Percentiles rank a stretch among this genome's conserved stretches.
These are phyloP conservation scores for Periparus ater DNA, from an alignment of 2,797 vertebrate species.

Conservation along the genomic window DNA sequence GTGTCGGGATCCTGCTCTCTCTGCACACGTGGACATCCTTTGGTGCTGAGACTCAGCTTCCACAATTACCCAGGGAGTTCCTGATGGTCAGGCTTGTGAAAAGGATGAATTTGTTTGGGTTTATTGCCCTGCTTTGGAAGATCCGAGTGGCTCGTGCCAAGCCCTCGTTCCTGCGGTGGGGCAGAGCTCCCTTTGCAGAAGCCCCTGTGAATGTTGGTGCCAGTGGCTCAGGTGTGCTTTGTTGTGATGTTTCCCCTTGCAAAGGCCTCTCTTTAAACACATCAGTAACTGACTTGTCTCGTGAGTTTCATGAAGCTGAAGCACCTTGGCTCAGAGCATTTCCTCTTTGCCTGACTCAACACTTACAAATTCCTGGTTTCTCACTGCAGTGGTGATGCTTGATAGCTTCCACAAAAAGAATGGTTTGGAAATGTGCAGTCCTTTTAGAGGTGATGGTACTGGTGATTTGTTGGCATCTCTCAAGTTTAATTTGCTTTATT, in stretches of 20 bases:
- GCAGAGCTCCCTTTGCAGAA: background rate
- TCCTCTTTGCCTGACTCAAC: background rate
- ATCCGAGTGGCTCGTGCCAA: rapidly evolving
- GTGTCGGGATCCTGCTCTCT: background rate
- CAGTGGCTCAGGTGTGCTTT: background rate
- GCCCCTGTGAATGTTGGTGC: background rate
- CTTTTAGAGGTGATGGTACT: background rate
- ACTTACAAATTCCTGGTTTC: background rate
- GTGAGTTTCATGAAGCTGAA: background rate
- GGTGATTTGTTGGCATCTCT: background rate
- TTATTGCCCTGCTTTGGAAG: background rate
- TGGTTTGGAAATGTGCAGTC: background rate
- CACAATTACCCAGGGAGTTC: background rate
- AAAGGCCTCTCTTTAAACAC: background rate
- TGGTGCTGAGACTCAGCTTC: background rate
- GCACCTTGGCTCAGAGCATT: background rate
- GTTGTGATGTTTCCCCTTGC: background rate
- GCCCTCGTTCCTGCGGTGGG: background rate
- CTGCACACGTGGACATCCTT: background rate
- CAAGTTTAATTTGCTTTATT: background rate
- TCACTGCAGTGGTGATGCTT: background rate
- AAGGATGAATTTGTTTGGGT: background rate
- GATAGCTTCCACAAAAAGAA: background rate
- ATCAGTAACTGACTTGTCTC: background rate
- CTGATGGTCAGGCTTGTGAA: background rate